phyloP scores from a whole-genome alignment of 2,113 vertebrate species.

The Lagopus leucura region DNA sequence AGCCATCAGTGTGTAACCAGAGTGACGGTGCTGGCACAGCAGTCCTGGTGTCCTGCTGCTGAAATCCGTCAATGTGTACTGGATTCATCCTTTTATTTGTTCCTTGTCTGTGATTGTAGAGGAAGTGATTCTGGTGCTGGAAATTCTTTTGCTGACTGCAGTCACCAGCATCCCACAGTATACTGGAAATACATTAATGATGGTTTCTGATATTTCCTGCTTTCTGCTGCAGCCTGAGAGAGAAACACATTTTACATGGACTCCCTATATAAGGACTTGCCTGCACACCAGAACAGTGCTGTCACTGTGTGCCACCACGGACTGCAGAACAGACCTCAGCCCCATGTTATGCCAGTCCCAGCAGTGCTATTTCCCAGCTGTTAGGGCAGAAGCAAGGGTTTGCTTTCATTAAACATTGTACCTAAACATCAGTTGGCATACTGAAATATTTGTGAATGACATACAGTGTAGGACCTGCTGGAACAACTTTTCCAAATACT shows the following conservation, averaged over 20 bases:
- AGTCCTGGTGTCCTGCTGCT: background rate
- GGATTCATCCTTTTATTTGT: background rate
- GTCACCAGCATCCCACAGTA: background rate
- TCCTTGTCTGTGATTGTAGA: background rate
- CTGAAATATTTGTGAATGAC: background rate
- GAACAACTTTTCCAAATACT: background rate
- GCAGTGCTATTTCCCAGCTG: background rate
- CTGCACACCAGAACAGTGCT: background rate
- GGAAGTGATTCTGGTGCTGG: background rate
- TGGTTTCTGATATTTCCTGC: background rate
- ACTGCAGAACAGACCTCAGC: background rate
- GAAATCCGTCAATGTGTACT: background rate
- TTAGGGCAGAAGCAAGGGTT: background rate
- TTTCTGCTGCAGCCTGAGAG: background rate
- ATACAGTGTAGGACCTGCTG: background rate
- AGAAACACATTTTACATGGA: background rate
- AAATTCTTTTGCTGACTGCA: background rate
- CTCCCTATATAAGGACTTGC: background rate
- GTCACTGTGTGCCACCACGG: background rate
- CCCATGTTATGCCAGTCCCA: background rate
- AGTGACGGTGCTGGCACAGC: background rate
- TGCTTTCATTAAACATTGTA: background rate
- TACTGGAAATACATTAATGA: background rate
- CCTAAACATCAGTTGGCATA: background rate
- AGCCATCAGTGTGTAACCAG: background rate